Base-by-base conservation (phyloP, 2,113 vertebrate species). In the Corythoichthys haematopterus region DNA sequence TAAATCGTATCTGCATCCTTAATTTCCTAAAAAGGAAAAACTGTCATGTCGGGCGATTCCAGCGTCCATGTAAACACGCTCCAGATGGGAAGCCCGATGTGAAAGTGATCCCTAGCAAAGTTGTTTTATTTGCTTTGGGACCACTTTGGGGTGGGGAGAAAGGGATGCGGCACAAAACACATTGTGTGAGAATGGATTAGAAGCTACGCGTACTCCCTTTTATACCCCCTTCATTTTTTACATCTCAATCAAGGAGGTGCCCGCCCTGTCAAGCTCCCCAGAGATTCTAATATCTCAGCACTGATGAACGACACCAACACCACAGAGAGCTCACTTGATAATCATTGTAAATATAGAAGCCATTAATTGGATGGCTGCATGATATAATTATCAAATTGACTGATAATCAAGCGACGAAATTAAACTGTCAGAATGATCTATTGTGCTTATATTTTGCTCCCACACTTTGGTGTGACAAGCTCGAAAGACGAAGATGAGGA, bases 401-500 rank as follows among this genome's bases (percentile, higher is more conserved):
- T 89, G 86, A 91, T 91, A 90, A 91, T 90, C 88, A 88, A 78
- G 78, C 86, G 82, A 87, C 84, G 79, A 78, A 91, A 92, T 91
- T 86, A 90, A 91, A 89, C 85, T 92, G 88, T 90, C 90, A 90
- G 71, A 79, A 88, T 92, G 89, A 92, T 90, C 81, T 90, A 92
- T 88, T 67, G 85, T 48, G 75, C 75, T 82, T 84, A 80, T 85
- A 83, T 86, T 87, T 85, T 61, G 76, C 67, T 56, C 70, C 71
- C 76, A 71, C 72, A 70, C 77, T 78, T 69, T 38, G 50, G 75
- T 68, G 74, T 64, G 45, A 75, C 65, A 77, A 69, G 84, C 64
- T 75, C 64, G 63, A 66, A 64, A 65, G 67, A 37, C 15, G 60
- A 3, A 3, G 59, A 28, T 4, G 40, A 20, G 16, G 58, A 43